Evolutionary conservation across 1,140 invertebrate genomes (phyloP), one percentile per base, ranked within the genome.

Genomic region (Lucilia sericata): DNA sequence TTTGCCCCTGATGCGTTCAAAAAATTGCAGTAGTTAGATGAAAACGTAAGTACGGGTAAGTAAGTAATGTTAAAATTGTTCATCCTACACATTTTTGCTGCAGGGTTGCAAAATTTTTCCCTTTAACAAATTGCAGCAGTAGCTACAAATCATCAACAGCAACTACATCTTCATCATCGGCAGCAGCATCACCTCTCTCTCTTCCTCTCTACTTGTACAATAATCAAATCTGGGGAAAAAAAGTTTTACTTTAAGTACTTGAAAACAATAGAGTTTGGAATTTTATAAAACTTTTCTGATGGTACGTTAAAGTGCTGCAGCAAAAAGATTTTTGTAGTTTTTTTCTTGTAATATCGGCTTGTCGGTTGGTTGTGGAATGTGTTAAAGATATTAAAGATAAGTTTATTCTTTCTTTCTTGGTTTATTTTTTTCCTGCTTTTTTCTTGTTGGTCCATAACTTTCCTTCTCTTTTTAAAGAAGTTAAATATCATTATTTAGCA

Each of bases 321-420:
- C 25, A 30, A 30, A 14, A 60, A 60, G 55, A 60, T 60, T 60
- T 14, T 14, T n/a, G 8, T n/a, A 60, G n/a, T n/a, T 14, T 3
- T n/a, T 7, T n/a, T 60, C 3, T 60, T 60, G 55, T 17, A 60
- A 60, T 17, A 60, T 60, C 55, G 17, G 14, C 55, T 60, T 60
- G 55, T 60, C 55, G 55, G 55, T 17, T 14, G n/a, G 55, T 60
- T 60, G 55, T n/a, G 4, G 55, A 60, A 60, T 60, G 55, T 60
- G 55, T 60, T 60, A n/a, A 60, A 60, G 55, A 60, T 60, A 60
- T 60, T 60, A 60, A 60, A 60, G 55, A 60, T 60, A 60, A 60
- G 55, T 60, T 60, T n/a, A 5, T 14, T 2, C 14, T 3, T 5
- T 60, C 7, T 60, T 60, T n/a, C n/a, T n/a, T n/a, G n/a, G n/a